These are phyloP conservation scores for Drosophila leontia DNA, from an alignment of 1,140 invertebrate species.

Conservation along the genomic window DNA sequence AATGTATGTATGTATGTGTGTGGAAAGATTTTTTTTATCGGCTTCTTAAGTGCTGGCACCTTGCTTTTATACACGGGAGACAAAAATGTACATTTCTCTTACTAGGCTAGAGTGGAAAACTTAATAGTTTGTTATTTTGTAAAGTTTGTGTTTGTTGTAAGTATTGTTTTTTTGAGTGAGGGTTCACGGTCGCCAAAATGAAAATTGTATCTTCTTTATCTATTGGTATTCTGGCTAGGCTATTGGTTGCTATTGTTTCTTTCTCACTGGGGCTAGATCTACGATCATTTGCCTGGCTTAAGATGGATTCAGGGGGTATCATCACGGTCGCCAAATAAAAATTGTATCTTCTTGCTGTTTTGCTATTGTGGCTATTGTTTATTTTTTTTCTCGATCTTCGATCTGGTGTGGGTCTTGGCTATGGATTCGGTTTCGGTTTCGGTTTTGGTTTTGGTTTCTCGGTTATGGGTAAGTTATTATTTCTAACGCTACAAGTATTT, in stretches of 20 bases:
- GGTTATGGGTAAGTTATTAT: conserved; percentile 27
- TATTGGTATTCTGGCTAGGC: conserved; percentile 9
- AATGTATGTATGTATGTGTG: conserved; percentile 18
- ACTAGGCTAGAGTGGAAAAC: conserved; percentile 48
- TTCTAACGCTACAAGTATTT: conserved; percentile 46
- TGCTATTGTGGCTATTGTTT: conserved; percentile 12
- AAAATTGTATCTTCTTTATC: conserved; percentile 14
- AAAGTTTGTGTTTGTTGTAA: conserved; percentile 22
- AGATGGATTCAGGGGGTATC: not conserved
- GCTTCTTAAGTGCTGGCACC: conserved; percentile 37
- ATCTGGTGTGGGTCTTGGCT: conserved; percentile 9
- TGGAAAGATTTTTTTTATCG: conserved; percentile 3
- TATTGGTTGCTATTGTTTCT: conserved; percentile 4
- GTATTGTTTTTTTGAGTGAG: conserved; percentile 32
- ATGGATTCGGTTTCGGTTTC: conserved; percentile 8
- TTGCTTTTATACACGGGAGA: conserved; percentile 49
- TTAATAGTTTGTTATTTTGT: conserved; percentile 31
- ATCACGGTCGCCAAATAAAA: conserved; percentile 25
- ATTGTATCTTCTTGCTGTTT: conserved; percentile 2
- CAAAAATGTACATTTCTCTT: conserved; percentile 55
- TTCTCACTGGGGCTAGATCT: conserved; percentile 19
- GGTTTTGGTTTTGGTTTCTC: not conserved
- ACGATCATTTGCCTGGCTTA: conserved; percentile 8
- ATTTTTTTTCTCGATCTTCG: conserved; percentile 1
- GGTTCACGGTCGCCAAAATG: conserved; percentile 25